Conservation (phyloP, 2,888 invertebrate genomes). For the Blastobasis adustella region DNA sequence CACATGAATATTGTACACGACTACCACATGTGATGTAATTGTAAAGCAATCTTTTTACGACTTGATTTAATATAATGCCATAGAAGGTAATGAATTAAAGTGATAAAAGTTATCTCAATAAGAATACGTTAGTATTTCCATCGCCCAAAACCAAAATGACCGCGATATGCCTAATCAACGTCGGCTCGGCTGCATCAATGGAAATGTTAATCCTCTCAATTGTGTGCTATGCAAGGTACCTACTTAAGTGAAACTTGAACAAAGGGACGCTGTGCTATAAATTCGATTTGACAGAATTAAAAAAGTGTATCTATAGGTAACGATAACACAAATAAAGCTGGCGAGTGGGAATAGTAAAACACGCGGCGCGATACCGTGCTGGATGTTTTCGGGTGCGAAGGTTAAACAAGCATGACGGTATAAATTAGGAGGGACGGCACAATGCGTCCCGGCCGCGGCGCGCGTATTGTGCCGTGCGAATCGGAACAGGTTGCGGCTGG, state of each 20-base stretch:
- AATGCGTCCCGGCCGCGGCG: slow-evolving; percentile 40
- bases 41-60: slow-evolving; percentile 23
- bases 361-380: slow-evolving; percentile 43
- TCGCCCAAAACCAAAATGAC: too few relatives aligned
- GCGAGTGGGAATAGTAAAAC: slow-evolving; percentile 40
- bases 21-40: slow-evolving; percentile 12
- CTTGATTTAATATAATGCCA: not conserved
- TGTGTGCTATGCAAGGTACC: slow-evolving; percentile 62
- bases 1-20: slow-evolving; percentile 22
- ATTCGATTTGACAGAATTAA: slow-evolving; percentile 50
- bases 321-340: too few relatives aligned
- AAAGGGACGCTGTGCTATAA: slow-evolving; percentile 57
- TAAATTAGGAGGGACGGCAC: slow-evolving; percentile 61
- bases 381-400: slow-evolving; percentile 44
- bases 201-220: slow-evolving; percentile 63
- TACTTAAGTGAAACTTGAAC: slow-evolving; percentile 46
- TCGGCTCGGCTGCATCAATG: slow-evolving; percentile 47
- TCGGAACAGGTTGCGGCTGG: slow-evolving; percentile 71
- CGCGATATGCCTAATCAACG: too few relatives aligned
- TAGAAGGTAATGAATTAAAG: not conserved
- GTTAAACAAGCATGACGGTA: slow-evolving; percentile 67
- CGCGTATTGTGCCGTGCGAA: slow-evolving; percentile 58
- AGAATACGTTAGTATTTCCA: too few relatives aligned
- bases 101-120: not conserved
- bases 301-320: slow-evolving; percentile 19